Conservation (phyloP, 2,888 invertebrate genomes). For the Pardosa pseudoannulata region DNA sequence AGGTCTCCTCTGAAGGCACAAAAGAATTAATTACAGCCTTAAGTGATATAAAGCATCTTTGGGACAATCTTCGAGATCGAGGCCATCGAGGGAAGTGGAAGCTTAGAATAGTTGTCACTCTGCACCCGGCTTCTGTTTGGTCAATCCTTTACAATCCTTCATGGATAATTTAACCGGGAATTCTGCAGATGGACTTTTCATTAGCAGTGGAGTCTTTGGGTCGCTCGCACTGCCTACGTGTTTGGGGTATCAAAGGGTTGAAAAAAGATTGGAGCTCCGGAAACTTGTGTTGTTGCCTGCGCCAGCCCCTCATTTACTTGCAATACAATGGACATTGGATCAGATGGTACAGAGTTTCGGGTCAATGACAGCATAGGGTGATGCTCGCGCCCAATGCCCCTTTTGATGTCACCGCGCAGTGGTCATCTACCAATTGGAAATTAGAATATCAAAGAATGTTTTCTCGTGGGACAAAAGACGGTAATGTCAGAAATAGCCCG, state of each 20-base stretch:
- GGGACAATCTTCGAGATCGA: too few species aligned
- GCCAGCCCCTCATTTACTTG: slow-evolving; percentile 1
- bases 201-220: slow-evolving; percentile 20
- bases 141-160: slow-evolving; percentile 11
- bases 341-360: slow-evolving; percentile 34
- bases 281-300: background rate
- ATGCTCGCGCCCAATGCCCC: slow-evolving; percentile 4
- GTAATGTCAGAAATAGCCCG: background rate
- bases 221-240: slow-evolving; percentile 23
- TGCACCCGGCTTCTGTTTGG: slow-evolving; percentile 8
- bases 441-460: background rate
- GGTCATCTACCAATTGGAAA: background rate
- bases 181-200: slow-evolving; percentile 52
- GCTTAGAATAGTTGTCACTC: background rate
- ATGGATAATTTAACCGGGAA: slow-evolving; percentile 57
- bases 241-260: slow-evolving; percentile 47
- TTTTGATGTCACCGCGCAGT: slow-evolving; percentile 45
- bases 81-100: background rate
- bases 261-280: background rate
- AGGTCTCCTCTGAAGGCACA: too few species aligned
- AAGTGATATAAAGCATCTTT: too few species aligned
- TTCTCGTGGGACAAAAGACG: background rate
- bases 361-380: slow-evolving; percentile 44
- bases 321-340: slow-evolving; percentile 39
- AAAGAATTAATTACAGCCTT: too few species aligned